Base-by-base conservation (phyloP, 1,140 invertebrate genomes). In the Trachymyrmex cornetzi region DNA sequence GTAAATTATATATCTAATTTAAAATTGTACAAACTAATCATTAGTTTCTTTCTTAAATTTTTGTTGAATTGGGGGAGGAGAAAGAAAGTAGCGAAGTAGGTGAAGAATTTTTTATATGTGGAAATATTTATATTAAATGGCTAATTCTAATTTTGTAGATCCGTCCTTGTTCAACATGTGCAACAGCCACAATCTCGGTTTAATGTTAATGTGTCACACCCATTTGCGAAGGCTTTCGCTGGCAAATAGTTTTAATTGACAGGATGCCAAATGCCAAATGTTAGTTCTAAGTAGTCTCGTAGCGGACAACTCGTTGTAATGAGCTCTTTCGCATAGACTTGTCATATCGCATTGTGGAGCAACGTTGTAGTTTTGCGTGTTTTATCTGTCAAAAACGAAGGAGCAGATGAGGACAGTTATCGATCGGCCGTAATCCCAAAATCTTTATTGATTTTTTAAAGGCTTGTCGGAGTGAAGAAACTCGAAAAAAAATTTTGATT, bases 221-320 rank as follows among this genome's bases (percentile, higher is more conserved):
- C 19, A 63, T 66, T 66, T 16, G 55, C 44, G 24, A 66, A 79
- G 24, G 44, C 77, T 66, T 50, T 79, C 61, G 59, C 59, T 66
- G 61, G 59, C 24, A 48, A 79, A 79, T 82, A 82, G 66, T 82
- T 82, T 38, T 82, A 82, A 82, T 81, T 82, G 67, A 82, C 59
- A 66, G 44, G 24, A 79, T 79, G 77, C 59, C 77, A 79, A 79
- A 79, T 79, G 77, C 77, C 77, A 79, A 79, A 79, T 79, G 77
- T 75, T 75, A 59, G 72, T 75, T 75, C 30, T 75, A 75, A 75
- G 72, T 75, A 75, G 55, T 75, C 72, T 61, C n/a, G 66, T 69
- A 50, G 38, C 38, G 66, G 50, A 69, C 38, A 27, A 50, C 66
- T 69, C 72, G 55, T 59, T 59, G 59, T 61, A 75, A 75, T 55